Evolutionary conservation across 2,888 invertebrate genomes (phyloP).

Genomic region (Campoplex nolae): DNA sequence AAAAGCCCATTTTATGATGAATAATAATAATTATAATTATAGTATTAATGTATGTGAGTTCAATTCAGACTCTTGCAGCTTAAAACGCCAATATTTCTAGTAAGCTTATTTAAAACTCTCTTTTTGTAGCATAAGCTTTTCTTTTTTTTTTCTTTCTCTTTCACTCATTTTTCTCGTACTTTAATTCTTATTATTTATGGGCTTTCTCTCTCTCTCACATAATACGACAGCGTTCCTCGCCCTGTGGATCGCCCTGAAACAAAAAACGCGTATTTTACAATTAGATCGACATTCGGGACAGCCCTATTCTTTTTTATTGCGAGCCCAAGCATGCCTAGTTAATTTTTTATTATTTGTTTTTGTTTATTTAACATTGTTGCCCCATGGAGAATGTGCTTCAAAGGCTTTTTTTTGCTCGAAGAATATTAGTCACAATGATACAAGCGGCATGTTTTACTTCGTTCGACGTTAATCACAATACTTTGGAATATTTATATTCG

Average conservation of each 20-base stretch:
- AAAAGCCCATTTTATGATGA: constrained; percentile 25
- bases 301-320: constrained; percentile 42
- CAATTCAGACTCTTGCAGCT: constrained; percentile 65
- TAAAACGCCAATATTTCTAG: constrained; percentile 65
- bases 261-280: constrained; percentile 71
- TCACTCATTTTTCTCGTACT: constrained; percentile 58
- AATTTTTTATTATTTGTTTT: constrained; percentile 48
- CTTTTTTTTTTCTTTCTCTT: constrained; percentile 12
- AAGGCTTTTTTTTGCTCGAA: constrained; percentile 41
- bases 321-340: constrained; percentile 69
- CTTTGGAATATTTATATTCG: neutral
- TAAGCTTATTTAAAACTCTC: constrained; percentile 70
- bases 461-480: constrained; percentile 1
- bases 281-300: constrained; percentile 64
- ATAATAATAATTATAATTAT: constrained; percentile 52
- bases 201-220: constrained; percentile 86
- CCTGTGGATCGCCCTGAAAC: constrained; percentile 84
- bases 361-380: constrained; percentile 4
- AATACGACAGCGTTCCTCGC: constrained; percentile 87
- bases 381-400: constrained; percentile 47
- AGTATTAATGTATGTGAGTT: constrained; percentile 50
- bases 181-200: constrained; percentile 66
- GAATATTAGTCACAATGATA: constrained; percentile 70
- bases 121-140: constrained; percentile 38
- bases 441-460: constrained; percentile 61